Evolutionary conservation across 2,888 invertebrate species (phyloP), one percentile per base, ranked within the genome.

Genomic region (Myathropa florea): DNA sequence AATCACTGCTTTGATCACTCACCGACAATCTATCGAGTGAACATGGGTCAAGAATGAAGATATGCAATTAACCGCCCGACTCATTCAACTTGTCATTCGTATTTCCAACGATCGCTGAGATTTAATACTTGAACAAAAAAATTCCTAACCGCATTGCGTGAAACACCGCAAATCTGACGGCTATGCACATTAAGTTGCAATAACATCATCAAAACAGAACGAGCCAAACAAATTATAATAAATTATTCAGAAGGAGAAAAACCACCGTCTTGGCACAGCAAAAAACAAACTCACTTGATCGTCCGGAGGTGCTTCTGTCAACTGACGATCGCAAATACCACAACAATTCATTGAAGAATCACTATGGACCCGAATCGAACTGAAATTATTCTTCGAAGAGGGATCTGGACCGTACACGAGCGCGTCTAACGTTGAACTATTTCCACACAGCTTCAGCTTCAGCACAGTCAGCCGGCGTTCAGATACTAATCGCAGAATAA

Each of bases 391-490:
- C 12, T n/a, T 23, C 12, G n/a, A n/a, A 36, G 21, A 46, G 28
- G 60, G 28, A 30, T n/a, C 23, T 59, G 28, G 30, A 61, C 53
- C 46, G 33, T 59, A 39, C 72, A 12, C 57, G 21, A 55, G 36
- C 60, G 46, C 61, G 61, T 67, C 67, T 60, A 36, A 12, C 36
- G 24, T 60, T 57, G 28, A 36, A 81, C 80, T 81, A 28, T 57
- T 33, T 63, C 36, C 26, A 57, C 12, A 63, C 30, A 75, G 33
- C 61, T 68, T 9, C 30, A 24, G 39, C n/a, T 24, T 24, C 60
- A 28, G 2, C 46, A 18, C 46, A 46, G 18, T 7, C 46, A 1
- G 4, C 28, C 46, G 9, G 18, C 18, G 46, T 18, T 46, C 46
- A 6, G 18, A 18, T 46, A 14, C 14, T 39, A 46, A 18, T 46